Base-by-base conservation (phyloP, 2,113 vertebrate genomes). In the Mustelus asterias region DNA sequence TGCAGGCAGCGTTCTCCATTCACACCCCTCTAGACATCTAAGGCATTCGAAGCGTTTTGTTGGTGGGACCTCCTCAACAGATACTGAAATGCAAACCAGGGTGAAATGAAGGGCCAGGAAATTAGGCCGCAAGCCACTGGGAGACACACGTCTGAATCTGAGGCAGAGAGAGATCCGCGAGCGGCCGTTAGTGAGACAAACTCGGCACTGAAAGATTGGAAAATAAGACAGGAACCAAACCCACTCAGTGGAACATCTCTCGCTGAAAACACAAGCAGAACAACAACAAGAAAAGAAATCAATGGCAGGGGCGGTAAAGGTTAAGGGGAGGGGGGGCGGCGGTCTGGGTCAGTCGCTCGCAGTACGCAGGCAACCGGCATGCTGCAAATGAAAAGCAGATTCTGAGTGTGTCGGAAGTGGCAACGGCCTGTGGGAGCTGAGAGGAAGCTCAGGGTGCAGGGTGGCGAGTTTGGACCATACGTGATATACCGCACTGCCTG, bases 321-420 rank as follows among this genome's bases (percentile, higher is more conserved):
- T 69, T 60, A 26, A 63, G 58, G 9, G 20, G 54, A 1, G 41
- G 67, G 29, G n/a, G n/a, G n/a, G n/a, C n/a, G n/a, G 24, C n/a
- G 1, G 54, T 54, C 18, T 58, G 9, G 16, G 0, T 93, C 3
- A 96, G 88, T 33, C 96, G 6, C 20, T 63, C 7, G 8, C 29
- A 7, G 2, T 2, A 1, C 29, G 20, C 60, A 63, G 65, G 60
- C 60, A 93, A 93, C 18, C 7, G 89, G 18, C n/a, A 37, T 14
- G 33, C n/a, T 67, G 58, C 41, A 37, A 65, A 93, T 41, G 96
- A 97, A 96, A 96, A 97, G 9, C 0, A 93, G 90, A 96, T 96
- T 97, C 96, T 96, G 97, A 96, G 97, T 97, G 97, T 97, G 96
- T 97, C 96, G 97, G 98, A 98, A 98, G 98, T 97, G 98, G 98